phyloP scores from a whole-genome alignment of 2,888 invertebrate genomes.

The Apantesis nais region DNA sequence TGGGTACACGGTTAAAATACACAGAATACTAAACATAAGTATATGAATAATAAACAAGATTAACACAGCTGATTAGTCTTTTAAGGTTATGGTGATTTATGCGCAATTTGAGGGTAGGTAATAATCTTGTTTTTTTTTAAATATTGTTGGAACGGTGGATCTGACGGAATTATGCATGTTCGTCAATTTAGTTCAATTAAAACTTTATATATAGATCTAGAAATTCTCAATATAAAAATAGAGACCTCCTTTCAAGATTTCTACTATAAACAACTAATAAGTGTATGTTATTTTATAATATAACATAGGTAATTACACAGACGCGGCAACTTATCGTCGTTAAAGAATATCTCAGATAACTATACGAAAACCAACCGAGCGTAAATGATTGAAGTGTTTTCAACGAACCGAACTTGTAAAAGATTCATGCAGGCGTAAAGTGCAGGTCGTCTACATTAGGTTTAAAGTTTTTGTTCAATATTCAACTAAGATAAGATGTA shows the following conservation, averaged over 20 bases:
- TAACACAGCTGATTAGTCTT: background rate
- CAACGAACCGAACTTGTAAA: constrained; percentile 32
- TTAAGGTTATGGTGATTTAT: background rate
- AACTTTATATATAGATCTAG: background rate
- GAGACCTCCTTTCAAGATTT: constrained; percentile 15
- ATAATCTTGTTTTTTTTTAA: background rate
- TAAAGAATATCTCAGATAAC: constrained; percentile 35
- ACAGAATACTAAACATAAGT: constrained; percentile 25
- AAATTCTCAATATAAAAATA: background rate
- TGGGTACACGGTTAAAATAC: constrained; percentile 24
- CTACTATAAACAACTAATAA: constrained; percentile 21
- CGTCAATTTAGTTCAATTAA: background rate
- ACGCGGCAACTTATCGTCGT: constrained; percentile 16
- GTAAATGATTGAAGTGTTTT: constrained; percentile 53
- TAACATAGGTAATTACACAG: constrained; percentile 28
- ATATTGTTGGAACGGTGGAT: background rate
- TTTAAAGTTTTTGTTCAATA: constrained; percentile 39
- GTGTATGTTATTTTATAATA: constrained; percentile 20
- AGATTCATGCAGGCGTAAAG: constrained; percentile 51
- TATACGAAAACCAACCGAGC: constrained; percentile 52
- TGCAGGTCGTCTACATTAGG: constrained; percentile 27
- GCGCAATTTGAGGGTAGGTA: background rate
- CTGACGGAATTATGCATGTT: background rate
- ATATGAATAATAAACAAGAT: background rate
- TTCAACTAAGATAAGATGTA: background rate